Base-by-base conservation (phyloP, 2,113 vertebrate genomes). In the Lontra canadensis region DNA sequence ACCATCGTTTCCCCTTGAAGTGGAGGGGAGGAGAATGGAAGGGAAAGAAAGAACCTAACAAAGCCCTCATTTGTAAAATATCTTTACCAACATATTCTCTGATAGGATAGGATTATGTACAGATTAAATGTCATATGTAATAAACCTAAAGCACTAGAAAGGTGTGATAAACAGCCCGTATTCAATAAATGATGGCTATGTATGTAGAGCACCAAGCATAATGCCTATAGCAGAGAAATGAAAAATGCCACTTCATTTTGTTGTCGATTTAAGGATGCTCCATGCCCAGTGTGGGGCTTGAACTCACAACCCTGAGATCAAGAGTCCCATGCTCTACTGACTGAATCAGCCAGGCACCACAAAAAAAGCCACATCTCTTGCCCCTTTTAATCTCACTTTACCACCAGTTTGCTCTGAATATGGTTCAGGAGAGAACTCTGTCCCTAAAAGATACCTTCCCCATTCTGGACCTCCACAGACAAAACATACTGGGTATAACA, bases 21-120 rank as follows among this genome's bases (percentile, higher is more conserved):
- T 42, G 34, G 78, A 63, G 67, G 39, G 10, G 36, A 52, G 3
- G 52, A 63, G 29, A 59, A 59, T 29, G 17, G 21, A 74, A 17
- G 31, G 29, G 4, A 80, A 8, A 90, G 14, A 26, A 78, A 67
- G 52, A 59, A 9, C 8, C 59, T 94, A 87, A 96, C 9, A 88
- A 98, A 76, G 69, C 20, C 47, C n/a, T 85, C 36, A 49, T 59
- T 59, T 81, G 21, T 87, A 88, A 95, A 96, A 57, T 57, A 82
- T 52, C 39, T 92, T 91, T 88, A 52, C 34, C 67, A 47, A 69
- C 65, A 69, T 55, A n/a, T 47, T 92, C 36, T 88, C 92, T 81
- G 20, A 81, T 11, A 47, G 11, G 44, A 47, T 47, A 69, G 18
- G 39, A 29, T 1, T 79, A 52, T 61, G 21, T 63, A 21, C 31